These are phyloP conservation scores for Leptura quadrifasciata DNA, from an alignment of 2,888 invertebrate genomes.

Conservation along the genomic window DNA sequence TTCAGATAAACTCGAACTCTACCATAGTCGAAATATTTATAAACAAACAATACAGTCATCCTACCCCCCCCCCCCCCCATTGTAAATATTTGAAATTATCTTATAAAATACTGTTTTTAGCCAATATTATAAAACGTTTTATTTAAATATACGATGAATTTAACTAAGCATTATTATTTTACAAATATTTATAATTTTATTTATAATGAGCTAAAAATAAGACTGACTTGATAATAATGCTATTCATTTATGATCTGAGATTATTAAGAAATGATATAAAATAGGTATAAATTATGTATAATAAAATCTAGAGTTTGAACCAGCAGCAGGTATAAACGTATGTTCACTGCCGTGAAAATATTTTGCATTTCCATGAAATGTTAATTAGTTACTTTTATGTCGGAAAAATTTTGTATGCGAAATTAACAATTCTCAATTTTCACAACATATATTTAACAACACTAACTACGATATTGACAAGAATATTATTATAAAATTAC, in stretches of 20 bases:
- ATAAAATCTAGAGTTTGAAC: no score
- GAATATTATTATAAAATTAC: no score
- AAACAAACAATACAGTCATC: background rate
- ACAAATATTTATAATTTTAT: conserved; percentile 18
- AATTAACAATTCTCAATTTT: no score
- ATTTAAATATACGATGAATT: conserved; percentile 13
- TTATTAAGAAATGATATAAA: background rate
- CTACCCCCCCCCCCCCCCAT: no score
- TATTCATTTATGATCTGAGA: background rate
- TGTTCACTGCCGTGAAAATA: no score
- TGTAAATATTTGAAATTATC: background rate
- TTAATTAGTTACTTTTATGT: no score
- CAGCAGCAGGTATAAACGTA: no score
- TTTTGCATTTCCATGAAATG: no score
- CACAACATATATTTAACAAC: no score
- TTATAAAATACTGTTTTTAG: background rate
- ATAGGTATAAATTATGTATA: background rate
- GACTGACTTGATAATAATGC: background rate
- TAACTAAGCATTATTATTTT: conserved; percentile 8
- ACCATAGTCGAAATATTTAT: background rate
- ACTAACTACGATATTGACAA: no score
- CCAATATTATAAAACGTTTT: background rate
- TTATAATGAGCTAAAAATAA: conserved; percentile 12
- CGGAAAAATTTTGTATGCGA: no score
- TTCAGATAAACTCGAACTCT: no score